A percentile compares a stretch with the other conserved stretches of the same genome.
Conservation (phyloP, 2,113 vertebrate genomes). For the Festucalex cinctus region DNA sequence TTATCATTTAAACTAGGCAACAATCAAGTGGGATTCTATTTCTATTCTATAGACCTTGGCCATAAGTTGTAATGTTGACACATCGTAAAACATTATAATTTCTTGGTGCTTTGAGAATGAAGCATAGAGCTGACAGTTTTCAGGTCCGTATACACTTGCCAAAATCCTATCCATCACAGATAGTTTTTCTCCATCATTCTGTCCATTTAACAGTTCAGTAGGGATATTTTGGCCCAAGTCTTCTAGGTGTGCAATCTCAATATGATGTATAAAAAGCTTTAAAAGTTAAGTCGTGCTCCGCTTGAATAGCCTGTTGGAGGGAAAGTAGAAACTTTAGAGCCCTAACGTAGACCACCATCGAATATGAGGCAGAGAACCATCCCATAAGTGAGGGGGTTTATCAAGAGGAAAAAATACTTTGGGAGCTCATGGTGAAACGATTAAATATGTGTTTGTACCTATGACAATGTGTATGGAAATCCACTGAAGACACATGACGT, state of each 20-base stretch:
- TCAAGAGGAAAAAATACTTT: background rate
- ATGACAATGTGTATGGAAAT: conserved; percentile 5
- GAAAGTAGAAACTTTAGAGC: conserved; percentile 19
- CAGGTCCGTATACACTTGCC: background rate
- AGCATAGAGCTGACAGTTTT: background rate
- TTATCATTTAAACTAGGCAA: background rate
- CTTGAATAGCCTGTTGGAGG: conserved; percentile 35
- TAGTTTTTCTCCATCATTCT: background rate
- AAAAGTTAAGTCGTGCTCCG: conserved; percentile 13
- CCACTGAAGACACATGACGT: background rate
- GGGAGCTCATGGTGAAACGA: conserved; percentile 21
- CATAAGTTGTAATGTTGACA: background rate
- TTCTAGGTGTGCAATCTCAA: too few species aligned
- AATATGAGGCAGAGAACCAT: conserved; percentile 19
- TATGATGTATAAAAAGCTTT: background rate
- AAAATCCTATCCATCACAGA: background rate
- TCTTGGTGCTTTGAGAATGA: background rate
- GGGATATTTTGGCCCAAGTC: background rate
- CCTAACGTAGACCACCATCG: conserved; percentile 7
- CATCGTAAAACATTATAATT: background rate
- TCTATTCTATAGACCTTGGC: background rate
- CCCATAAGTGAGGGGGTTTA: conserved; percentile 26
- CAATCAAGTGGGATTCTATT: background rate
- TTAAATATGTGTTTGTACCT: conserved; percentile 3
- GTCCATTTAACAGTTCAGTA: background rate